Conservation (phyloP, 2,797 vertebrate species). For the Rhincodon typus region DNA sequence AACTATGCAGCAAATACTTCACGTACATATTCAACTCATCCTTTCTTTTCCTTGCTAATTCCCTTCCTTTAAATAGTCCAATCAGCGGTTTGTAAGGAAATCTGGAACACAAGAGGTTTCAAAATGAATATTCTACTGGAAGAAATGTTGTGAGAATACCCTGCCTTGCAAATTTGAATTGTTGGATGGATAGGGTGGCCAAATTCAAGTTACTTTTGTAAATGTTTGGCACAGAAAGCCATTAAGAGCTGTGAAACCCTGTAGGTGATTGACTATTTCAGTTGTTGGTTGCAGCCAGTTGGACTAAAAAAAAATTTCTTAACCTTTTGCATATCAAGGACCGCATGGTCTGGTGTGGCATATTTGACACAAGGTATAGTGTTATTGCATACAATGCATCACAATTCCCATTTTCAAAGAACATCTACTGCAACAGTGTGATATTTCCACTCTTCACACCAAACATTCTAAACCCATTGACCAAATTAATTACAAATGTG, state of each 20-base stretch:
- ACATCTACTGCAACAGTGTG: background rate
- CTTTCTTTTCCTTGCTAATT: constrained; percentile 54
- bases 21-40: constrained; percentile 69
- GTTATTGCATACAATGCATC: background rate
- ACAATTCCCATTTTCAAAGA: background rate
- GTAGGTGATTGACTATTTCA: background rate
- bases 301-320: background rate
- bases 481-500: background rate
- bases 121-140: background rate
- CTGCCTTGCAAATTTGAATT: background rate
- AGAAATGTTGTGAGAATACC: background rate
- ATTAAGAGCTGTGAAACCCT: background rate
- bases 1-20: constrained; percentile 66
- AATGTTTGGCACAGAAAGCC: background rate
- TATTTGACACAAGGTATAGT: background rate
- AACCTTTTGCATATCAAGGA: background rate
- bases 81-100: constrained; percentile 63
- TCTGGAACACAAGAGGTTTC: constrained; percentile 49
- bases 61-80: background rate
- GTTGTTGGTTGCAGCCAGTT: background rate
- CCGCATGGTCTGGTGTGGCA: background rate
- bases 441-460: background rate
- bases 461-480: background rate
- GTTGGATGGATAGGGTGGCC: background rate
- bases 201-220: background rate